Evolutionary conservation across 2,797 vertebrate genomes (phyloP).

Genomic region (Stomatorhinus walkeri): DNA sequence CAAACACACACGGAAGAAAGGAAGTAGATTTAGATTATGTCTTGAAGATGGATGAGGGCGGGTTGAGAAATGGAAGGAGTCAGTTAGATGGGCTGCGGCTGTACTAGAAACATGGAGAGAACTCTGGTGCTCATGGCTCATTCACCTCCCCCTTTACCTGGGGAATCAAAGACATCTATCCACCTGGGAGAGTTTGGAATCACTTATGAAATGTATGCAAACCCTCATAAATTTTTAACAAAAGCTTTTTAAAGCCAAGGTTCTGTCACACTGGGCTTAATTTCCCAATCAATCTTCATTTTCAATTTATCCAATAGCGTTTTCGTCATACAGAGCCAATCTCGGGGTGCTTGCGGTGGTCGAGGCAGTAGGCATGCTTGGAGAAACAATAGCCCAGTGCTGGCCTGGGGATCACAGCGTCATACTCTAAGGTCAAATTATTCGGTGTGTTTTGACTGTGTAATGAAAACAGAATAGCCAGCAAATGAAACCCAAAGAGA

Average conservation of each 20-base stretch:
- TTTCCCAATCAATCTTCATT: neutral
- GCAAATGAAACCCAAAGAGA: conserved; percentile 1
- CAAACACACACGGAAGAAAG: neutral
- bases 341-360: neutral
- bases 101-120: neutral
- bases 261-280: neutral
- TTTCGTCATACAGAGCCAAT: neutral
- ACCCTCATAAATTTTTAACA: neutral
- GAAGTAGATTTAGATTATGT: conserved; percentile 2
- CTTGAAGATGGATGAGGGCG: neutral
- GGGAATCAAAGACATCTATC: neutral
- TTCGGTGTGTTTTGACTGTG: neutral
- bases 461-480: neutral
- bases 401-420: neutral
- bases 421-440: neutral
- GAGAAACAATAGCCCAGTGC: neutral
- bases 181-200: neutral
- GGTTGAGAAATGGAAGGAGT: neutral
- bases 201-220: neutral
- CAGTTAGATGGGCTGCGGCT: neutral
- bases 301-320: neutral
- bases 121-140: neutral
- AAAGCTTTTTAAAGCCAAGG: neutral
- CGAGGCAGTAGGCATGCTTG: neutral
- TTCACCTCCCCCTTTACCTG: neutral